Conservation (phyloP, 2,797 vertebrate genomes). For the Spondyliosoma cantharus region DNA sequence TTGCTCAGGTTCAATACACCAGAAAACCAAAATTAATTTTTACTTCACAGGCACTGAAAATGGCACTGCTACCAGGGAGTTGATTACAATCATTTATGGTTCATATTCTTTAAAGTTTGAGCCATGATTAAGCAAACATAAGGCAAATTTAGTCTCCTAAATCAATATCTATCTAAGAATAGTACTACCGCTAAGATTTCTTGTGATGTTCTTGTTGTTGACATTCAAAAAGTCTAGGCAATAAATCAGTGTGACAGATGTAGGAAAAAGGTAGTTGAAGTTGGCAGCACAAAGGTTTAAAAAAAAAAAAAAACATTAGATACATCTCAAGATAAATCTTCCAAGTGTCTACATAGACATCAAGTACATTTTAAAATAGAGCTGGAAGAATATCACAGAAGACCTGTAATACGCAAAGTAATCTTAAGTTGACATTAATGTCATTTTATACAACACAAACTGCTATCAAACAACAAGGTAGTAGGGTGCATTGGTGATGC, state of each 20-base stretch:
- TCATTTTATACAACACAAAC: background rate
- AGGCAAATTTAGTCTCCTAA: conserved; percentile 28
- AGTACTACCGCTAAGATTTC: conserved; percentile 20
- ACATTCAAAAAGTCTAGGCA: conserved; percentile 17
- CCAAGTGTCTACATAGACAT: conserved; percentile 7
- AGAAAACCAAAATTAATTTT: conserved; percentile 3
- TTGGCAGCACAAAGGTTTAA: conserved; percentile 12
- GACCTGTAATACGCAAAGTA: background rate
- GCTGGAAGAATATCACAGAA: background rate
- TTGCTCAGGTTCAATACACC: conserved; percentile 7
- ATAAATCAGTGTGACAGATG: conserved; percentile 47
- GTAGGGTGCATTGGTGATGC: background rate
- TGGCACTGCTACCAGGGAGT: background rate
- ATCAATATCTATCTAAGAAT: conserved; percentile 38
- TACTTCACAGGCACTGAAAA: background rate
- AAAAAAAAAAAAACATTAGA: conserved; percentile 13
- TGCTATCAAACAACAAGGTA: background rate
- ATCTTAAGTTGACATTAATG: background rate
- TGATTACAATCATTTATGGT: conserved; percentile 25
- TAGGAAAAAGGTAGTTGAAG: conserved; percentile 28
- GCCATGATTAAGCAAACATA: conserved; percentile 31
- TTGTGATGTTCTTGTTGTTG: conserved; percentile 24
- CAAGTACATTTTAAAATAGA: conserved; percentile 25
- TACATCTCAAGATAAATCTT: conserved; percentile 23
- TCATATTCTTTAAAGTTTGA: conserved; percentile 33